Evolutionary conservation across 2,888 invertebrate species (phyloP).

Genomic region (Ametastegia equiseti): DNA sequence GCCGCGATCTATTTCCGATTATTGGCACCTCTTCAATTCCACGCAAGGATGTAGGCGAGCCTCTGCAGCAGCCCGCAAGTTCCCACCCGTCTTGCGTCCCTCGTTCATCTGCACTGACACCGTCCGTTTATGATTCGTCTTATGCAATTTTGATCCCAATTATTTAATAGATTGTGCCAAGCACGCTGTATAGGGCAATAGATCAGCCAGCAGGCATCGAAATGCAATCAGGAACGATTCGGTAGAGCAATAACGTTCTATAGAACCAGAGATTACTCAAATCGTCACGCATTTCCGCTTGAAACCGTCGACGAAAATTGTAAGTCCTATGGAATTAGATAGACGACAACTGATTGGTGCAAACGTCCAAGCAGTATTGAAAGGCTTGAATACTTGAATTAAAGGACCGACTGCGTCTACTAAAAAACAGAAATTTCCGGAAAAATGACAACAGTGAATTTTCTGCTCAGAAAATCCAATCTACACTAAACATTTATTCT

Average conservation of each 20-base stretch:
- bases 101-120: constrained; percentile 25
- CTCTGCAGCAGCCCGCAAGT: constrained; percentile 1
- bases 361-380: background rate
- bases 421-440: background rate
- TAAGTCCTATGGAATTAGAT: background rate
- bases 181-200: background rate
- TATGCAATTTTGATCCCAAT: constrained; percentile 33
- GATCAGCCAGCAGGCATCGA: background rate
- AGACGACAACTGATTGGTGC: background rate
- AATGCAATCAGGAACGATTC: background rate
- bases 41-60: constrained; percentile 47
- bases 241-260: too few relatives aligned
- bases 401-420: background rate
- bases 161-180: background rate
- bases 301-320: background rate
- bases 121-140: constrained; percentile 14
- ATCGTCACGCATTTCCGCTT: background rate
- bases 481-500: too few relatives aligned
- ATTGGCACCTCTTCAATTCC: constrained; percentile 43
- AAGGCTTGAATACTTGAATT: background rate
- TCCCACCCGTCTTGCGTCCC: constrained; percentile 20
- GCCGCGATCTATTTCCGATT: constrained; percentile 43
- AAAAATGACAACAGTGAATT: background rate
- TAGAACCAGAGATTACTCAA: background rate
- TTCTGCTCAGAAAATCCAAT: background rate